A percentile compares a stretch with the other conserved stretches of the same genome.
phyloP scores from a whole-genome alignment of 2,888 invertebrate genomes.

The Elmis aenea region DNA sequence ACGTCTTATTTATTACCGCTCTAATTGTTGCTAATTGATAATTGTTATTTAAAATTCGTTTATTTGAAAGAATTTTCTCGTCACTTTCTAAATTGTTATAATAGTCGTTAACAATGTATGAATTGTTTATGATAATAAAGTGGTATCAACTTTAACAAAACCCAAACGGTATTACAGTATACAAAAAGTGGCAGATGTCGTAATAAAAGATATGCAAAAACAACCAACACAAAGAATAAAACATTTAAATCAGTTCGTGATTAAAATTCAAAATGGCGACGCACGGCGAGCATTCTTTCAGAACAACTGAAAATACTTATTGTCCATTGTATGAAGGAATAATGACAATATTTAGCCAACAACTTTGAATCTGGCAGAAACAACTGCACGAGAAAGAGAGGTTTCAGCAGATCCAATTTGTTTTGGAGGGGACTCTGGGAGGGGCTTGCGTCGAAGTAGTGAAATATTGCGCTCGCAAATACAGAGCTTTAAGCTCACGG shows the following conservation, averaged over 20 bases:
- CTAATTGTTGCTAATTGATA: too few species aligned
- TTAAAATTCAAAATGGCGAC: slow-evolving; percentile 27
- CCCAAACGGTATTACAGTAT: slow-evolving; percentile 6
- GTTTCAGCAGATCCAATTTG: slow-evolving; percentile 22
- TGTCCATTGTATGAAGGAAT: slow-evolving; percentile 18
- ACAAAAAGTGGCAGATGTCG: slow-evolving; percentile 8
- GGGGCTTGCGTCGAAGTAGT: slow-evolving; percentile 23
- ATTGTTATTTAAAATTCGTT: too few species aligned
- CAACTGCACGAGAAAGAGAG: slow-evolving; percentile 20
- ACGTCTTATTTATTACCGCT: too few species aligned
- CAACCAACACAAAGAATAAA: slow-evolving; percentile 10
- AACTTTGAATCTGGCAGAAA: slow-evolving; percentile 26
- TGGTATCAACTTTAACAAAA: too few species aligned
- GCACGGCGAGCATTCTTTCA: slow-evolving; percentile 21
- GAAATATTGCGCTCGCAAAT: slow-evolving; percentile 3
- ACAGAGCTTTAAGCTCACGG: neutral
- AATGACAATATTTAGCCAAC: slow-evolving; percentile 30
- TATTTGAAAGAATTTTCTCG: too few species aligned
- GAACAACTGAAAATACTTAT: slow-evolving; percentile 16
- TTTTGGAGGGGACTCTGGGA: slow-evolving; percentile 29
- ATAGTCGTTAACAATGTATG: too few species aligned
- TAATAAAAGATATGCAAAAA: slow-evolving; percentile 4
- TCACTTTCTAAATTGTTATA: too few species aligned
- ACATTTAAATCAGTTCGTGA: slow-evolving; percentile 19
- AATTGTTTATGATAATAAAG: too few species aligned